Conservation (phyloP, 2,113 vertebrate species). For the Nothobranchius furzeri region DNA sequence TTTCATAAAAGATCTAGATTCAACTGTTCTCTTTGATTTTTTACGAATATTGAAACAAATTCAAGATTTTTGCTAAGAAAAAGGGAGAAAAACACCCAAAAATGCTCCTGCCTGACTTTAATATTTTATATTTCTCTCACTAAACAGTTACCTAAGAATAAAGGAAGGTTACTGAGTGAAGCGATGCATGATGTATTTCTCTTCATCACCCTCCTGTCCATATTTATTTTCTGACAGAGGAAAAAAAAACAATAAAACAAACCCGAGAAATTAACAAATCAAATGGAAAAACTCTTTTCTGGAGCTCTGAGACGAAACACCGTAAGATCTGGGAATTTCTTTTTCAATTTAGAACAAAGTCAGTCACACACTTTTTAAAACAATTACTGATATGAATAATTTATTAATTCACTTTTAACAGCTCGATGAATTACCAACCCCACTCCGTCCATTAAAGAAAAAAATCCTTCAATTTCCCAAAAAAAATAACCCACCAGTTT, state of each 20-base stretch:
- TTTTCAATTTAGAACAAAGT: neutral
- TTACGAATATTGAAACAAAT: no score
- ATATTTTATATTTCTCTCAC: no score
- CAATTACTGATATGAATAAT: slow-evolving; percentile 79
- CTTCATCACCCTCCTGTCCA: neutral
- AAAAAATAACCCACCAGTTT: neutral
- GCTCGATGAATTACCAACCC: slow-evolving; percentile 56
- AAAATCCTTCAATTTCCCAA: slow-evolving; percentile 57
- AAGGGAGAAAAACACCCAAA: no score
- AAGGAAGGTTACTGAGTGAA: no score
- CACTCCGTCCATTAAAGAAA: slow-evolving; percentile 33
- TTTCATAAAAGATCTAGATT: no score
- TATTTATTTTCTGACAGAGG: neutral
- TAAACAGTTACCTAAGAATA: no score
- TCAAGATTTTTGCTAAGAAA: no score
- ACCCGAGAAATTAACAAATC: neutral
- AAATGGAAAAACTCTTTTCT: neutral
- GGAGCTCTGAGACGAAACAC: neutral
- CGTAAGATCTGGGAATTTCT: neutral
- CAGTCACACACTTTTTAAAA: slow-evolving; percentile 43
- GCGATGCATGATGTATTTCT: no score
- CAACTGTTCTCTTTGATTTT: no score
- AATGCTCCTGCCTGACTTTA: no score
- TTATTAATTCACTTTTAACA: slow-evolving; percentile 81
- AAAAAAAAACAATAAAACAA: neutral